Conservation (phyloP, 2,888 invertebrate species). For the Invenusta paracnida region DNA sequence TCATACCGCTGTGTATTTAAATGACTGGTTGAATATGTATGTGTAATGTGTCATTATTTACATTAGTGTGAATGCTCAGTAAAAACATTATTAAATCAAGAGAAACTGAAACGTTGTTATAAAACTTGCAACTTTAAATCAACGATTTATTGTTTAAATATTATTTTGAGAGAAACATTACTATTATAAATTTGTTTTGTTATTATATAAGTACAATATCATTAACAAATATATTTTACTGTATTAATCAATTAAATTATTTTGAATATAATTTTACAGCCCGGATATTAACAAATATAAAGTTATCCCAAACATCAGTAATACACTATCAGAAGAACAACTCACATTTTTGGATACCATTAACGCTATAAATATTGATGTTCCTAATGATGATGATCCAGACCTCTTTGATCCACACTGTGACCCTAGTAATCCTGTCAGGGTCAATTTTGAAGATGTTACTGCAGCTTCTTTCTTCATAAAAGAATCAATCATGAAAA, state of each 20-base stretch:
- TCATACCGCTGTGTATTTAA: too few relatives aligned
- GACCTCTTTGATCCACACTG: constrained; percentile 54
- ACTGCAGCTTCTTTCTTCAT: constrained; percentile 83
- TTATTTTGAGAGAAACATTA: too few relatives aligned
- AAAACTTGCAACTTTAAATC: too few relatives aligned
- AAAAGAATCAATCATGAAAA: constrained; percentile 74
- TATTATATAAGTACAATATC: too few relatives aligned
- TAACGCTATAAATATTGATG: not conserved
- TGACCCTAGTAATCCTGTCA: constrained; percentile 64
- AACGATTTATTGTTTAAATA: too few relatives aligned
- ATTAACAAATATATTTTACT: not conserved
- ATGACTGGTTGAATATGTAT: too few relatives aligned
- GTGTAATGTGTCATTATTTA: too few relatives aligned
- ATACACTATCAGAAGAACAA: not conserved
- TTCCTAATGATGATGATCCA: constrained; percentile 44
- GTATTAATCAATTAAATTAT: not conserved
- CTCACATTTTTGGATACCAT: not conserved
- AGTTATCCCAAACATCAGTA: not conserved
- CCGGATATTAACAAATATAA: not conserved
- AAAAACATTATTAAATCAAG: too few relatives aligned
- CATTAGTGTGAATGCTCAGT: too few relatives aligned
- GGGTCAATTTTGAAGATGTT: constrained; percentile 76
- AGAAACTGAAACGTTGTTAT: too few relatives aligned
- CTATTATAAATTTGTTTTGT: too few relatives aligned
- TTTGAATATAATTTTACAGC: not conserved